Evolutionary conservation across 2,113 vertebrate genomes (phyloP), one percentile per base, ranked within the genome.

Genomic region (Cervus canadensis): DNA sequence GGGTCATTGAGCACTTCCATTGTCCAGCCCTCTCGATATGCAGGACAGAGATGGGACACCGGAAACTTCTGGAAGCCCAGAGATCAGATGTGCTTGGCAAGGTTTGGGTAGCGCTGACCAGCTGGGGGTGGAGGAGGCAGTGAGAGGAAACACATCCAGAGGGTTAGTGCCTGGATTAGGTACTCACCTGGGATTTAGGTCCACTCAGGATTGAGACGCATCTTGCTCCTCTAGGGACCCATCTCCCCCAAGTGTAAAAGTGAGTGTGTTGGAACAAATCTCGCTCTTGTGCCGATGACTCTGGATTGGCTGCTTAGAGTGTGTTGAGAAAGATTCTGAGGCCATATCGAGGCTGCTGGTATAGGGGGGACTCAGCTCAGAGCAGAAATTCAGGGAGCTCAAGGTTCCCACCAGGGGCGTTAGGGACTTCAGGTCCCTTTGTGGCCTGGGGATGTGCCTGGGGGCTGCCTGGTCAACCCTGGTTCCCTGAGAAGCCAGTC

Each of bases 391-490:
- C 16, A 25, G 13, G 71, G 52, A 28, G 40, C 30, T 5, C 0
- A 13, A 36, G 76, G 19, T 10, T 50, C 26, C 56, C n/a, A 2
- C 13, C 2, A 12, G 33, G 5, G 12, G 9, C 0, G 13, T 1
- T 11, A 17, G 25, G 30, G 15, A 40, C 71, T 17, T 48, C 33
- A 28, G 36, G 3, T 36, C 30, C 36, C 19, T 0, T 0, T 26
- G 78, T 71, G 50, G 52, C 23, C 59, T 1, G 26, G 21, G 12
- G 30, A 12, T 40, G 48, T 54, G 6, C 25, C 5, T 3, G 13
- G 8, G 40, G 0, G 13, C 59, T 12, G 0, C 16, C 52, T 28
- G 81, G 54, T 26, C 40, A 25, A 10, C 62, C 52, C 45, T 17
- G 4, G 16, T 0, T 16, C 30, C 89, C 50, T 3, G 26, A 78